A percentile compares a stretch with the other conserved stretches of the same genome.
Evolutionary conservation across 64 coral and sea anemone species (phyloP).

Genomic region (Porites lutea): DNA sequence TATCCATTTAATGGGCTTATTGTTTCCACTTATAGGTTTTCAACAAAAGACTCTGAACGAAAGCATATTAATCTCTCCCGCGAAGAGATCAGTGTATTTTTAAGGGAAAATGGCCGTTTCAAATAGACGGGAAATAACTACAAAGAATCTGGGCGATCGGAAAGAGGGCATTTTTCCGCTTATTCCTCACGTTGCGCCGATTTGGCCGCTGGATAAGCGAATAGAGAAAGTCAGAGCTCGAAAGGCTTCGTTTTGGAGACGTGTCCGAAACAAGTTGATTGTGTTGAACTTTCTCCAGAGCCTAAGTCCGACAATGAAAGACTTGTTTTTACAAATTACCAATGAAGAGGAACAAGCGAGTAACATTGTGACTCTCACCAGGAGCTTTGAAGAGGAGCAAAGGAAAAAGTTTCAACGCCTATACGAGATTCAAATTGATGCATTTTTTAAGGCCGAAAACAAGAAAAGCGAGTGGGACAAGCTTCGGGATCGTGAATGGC

Average conservation of each 20-base stretch:
- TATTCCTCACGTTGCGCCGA: conserved; percentile 7
- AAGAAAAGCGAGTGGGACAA: conserved; percentile 12
- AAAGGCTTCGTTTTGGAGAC: background rate
- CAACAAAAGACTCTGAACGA: background rate
- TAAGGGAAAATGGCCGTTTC: background rate
- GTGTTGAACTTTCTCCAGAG: conserved; percentile 23
- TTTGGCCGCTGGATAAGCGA: conserved; percentile 20
- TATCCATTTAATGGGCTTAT: background rate
- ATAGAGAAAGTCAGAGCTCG: background rate
- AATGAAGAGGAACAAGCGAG: background rate
- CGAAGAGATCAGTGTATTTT: background rate
- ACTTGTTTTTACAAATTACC: background rate
- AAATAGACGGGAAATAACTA: background rate
- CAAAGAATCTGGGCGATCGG: background rate
- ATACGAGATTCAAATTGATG: conserved; percentile 27
- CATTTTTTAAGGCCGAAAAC: background rate
- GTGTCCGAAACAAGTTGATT: conserved; percentile 24
- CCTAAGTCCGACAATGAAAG: background rate
- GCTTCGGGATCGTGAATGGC: background rate
- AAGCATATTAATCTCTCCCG: conserved; percentile 6
- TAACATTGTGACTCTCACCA: background rate
- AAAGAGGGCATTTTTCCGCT: background rate
- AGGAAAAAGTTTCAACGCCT: background rate
- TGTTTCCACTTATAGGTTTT: conserved; percentile 10
- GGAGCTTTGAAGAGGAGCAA: conserved; percentile 9